phyloP scores from a whole-genome alignment of 1,140 invertebrate species.

The Gonatopus flavifemur region DNA sequence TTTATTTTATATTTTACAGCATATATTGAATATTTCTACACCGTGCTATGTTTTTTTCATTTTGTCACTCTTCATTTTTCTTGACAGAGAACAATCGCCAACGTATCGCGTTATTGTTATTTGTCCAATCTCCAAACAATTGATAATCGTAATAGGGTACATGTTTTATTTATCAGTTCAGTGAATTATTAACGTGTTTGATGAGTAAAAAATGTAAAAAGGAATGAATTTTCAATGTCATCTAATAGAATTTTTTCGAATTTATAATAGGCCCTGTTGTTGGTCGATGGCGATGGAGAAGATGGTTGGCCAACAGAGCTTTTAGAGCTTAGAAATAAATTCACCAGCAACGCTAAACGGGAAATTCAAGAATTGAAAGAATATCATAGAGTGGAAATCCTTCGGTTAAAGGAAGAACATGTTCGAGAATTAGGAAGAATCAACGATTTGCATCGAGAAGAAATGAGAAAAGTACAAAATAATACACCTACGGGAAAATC shows the following conservation, averaged over 20 bases:
- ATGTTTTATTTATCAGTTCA: background rate
- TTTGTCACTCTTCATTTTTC: background rate
- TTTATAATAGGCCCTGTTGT: slow-evolving; percentile 62
- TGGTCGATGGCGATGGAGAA: slow-evolving; percentile 64
- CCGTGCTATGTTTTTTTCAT: background rate
- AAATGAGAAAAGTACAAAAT: slow-evolving; percentile 33
- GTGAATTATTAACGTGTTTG: background rate
- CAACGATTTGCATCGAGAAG: slow-evolving; percentile 44
- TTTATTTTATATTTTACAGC: background rate
- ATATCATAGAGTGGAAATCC: slow-evolving; percentile 50
- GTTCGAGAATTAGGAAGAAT: slow-evolving; percentile 49
- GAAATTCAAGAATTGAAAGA: slow-evolving; percentile 54
- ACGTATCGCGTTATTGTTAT: background rate
- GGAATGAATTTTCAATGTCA: background rate
- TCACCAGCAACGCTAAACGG: slow-evolving; percentile 64
- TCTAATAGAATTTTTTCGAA: slow-evolving; percentile 7
- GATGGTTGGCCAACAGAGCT: slow-evolving; percentile 70
- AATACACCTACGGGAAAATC: background rate
- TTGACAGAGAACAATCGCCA: background rate
- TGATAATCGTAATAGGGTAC: no score
- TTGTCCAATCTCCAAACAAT: no score
- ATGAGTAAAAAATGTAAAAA: no score
- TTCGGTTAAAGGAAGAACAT: slow-evolving; percentile 62
- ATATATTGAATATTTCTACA: background rate
- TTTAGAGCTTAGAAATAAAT: slow-evolving; percentile 67